These are phyloP conservation scores for Leptosomus discolor DNA, from an alignment of 2,113 vertebrate genomes.

Conservation along the genomic window DNA sequence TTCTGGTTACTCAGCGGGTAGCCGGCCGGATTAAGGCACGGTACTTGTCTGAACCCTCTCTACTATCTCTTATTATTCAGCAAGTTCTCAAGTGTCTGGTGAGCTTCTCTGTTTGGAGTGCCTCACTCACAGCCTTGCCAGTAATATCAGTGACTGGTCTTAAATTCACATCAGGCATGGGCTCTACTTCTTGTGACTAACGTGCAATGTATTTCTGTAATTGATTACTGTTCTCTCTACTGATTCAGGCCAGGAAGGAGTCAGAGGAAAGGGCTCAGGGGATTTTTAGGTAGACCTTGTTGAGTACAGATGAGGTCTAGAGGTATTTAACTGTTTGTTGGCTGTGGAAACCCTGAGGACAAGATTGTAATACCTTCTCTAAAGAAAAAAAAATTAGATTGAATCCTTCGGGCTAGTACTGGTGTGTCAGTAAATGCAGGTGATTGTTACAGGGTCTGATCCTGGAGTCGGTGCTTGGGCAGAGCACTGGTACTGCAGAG, in stretches of 20 bases:
- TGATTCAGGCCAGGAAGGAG: neutral
- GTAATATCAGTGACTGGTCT: neutral
- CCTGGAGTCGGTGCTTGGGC: neutral
- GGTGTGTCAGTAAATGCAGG: neutral
- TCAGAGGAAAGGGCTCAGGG: neutral
- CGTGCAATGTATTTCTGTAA: neutral
- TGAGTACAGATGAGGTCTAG: neutral
- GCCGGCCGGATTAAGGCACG: neutral
- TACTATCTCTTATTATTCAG: slow-evolving; percentile 26
- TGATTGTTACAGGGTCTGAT: neutral
- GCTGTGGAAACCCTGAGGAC: neutral
- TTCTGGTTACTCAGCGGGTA: neutral
- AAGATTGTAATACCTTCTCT: neutral
- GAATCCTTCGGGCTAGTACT: neutral
- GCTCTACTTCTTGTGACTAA: slow-evolving; percentile 6
- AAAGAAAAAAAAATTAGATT: neutral
- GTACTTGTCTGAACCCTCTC: neutral
- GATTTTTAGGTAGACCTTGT: neutral
- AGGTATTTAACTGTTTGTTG: neutral
- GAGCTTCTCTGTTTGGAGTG: neutral
- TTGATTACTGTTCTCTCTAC: neutral
- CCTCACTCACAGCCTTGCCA: neutral
- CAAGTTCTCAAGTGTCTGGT: slow-evolving; percentile 10
- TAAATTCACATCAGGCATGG: slow-evolving; percentile 1
- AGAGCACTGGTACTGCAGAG: neutral